Conservation (phyloP, 2,797 vertebrate genomes). For the Pitangus sulphuratus region DNA sequence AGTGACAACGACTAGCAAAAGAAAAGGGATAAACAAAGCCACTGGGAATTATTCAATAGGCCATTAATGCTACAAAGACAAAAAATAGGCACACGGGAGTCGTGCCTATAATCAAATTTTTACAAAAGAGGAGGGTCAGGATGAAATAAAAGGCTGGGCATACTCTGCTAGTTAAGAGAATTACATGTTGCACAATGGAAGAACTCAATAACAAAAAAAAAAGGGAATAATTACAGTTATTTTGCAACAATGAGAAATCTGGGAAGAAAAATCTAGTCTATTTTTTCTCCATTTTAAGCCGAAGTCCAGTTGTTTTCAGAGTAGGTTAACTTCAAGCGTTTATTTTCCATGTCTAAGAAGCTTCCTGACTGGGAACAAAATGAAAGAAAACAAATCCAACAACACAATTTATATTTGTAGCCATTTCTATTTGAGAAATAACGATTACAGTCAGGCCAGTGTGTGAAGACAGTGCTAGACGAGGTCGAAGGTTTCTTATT, state of each 20-base stretch:
- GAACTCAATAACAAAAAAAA: not conserved
- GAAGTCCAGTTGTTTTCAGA: not conserved
- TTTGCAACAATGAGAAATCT: conserved; percentile 36
- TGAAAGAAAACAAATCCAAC: not conserved
- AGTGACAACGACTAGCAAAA: not conserved
- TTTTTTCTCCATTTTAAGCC: not conserved
- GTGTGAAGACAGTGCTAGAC: not conserved
- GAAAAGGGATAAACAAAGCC: not conserved
- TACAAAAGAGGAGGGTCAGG: not conserved
- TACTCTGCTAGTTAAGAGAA: conserved; percentile 7
- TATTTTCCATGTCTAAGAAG: not conserved
- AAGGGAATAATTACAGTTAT: conserved; percentile 42
- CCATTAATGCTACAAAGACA: not conserved
- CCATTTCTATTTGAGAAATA: not conserved
- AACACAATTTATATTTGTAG: not conserved
- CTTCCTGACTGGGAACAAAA: not conserved
- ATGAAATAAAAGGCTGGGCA: not conserved
- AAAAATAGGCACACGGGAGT: not conserved
- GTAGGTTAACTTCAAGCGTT: not conserved
- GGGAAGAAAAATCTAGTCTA: not conserved
- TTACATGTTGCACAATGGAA: not conserved
- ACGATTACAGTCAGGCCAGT: not conserved
- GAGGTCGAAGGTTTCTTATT: not conserved
- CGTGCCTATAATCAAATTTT: not conserved
- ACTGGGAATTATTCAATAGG: not conserved